These are phyloP conservation scores for Trachelus troglodyta DNA, from an alignment of 2,888 invertebrate genomes.

Conservation along the genomic window DNA sequence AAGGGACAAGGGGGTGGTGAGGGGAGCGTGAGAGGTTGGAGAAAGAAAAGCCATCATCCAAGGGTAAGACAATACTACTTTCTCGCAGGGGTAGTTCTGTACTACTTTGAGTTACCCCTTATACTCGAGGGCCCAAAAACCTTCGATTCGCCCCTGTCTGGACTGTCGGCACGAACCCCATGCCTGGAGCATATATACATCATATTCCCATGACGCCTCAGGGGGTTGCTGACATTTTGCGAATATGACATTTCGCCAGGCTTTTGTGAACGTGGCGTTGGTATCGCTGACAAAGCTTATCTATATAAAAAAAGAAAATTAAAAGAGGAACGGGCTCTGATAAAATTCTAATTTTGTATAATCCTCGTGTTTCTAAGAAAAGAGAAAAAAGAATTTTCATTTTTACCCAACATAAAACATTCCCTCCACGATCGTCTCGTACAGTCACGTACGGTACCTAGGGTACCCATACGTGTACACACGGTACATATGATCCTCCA, in stretches of 20 bases:
- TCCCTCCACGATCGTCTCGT: neutral
- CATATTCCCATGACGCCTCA: slow-evolving; percentile 28
- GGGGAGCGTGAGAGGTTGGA: neutral
- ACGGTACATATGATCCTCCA: neutral
- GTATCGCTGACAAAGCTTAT: neutral
- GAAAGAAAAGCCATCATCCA: slow-evolving; percentile 5
- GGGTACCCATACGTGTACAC: neutral
- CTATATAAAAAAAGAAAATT: neutral
- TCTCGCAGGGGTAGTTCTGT: neutral
- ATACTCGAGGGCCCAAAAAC: slow-evolving; percentile 8
- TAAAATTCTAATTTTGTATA: neutral
- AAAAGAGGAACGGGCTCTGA: neutral
- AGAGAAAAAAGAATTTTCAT: neutral
- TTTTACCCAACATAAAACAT: neutral
- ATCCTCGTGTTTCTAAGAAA: neutral
- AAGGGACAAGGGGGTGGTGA: neutral
- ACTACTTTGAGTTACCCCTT: slow-evolving; percentile 4
- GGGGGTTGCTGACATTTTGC: slow-evolving; percentile 38
- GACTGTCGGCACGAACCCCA: slow-evolving; percentile 8
- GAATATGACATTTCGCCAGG: slow-evolving; percentile 39
- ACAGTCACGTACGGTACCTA: neutral
- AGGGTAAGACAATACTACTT: slow-evolving; percentile 33
- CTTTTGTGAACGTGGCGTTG: neutral
- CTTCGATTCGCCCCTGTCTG: slow-evolving; percentile 10
- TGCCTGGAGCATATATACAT: neutral